These are phyloP conservation scores for Drosophila maculinotata DNA, from an alignment of 2,888 invertebrate species.

Conservation along the genomic window DNA sequence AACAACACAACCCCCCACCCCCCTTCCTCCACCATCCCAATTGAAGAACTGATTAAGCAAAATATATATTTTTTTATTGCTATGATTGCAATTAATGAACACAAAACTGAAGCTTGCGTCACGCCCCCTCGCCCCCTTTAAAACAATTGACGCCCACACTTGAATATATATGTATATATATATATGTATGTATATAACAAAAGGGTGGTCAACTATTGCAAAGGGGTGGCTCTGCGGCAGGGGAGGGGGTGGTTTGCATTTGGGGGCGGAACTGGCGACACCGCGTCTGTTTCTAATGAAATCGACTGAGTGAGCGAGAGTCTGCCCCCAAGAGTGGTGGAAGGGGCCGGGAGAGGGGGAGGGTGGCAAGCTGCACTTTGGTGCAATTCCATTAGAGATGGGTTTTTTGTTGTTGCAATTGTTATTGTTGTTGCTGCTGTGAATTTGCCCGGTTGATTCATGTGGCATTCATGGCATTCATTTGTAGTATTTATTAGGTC, in stretches of 20 bases:
- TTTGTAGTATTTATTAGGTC: conserved; percentile 72
- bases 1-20: not conserved
- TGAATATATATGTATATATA: too few relatives aligned
- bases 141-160: too few relatives aligned
- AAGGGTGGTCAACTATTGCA: not conserved
- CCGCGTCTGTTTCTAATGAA: conserved; percentile 76
- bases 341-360: not conserved
- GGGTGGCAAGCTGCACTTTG: conserved; percentile 5
- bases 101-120: conserved; percentile 37
- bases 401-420: conserved; percentile 18
- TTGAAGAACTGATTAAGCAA: conserved; percentile 47
- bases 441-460: conserved; percentile 55
- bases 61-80: conserved; percentile 52
- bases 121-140: conserved; percentile 23
- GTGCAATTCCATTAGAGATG: conserved; percentile 20
- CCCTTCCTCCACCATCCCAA: conserved; percentile 2
- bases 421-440: conserved; percentile 3
- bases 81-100: conserved; percentile 66
- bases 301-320: conserved; percentile 29
- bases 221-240: not conserved
- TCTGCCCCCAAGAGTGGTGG: not conserved
- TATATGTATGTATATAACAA: too few relatives aligned
- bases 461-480: conserved; percentile 53
- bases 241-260: not conserved
- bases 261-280: conserved; percentile 62